Evolutionary conservation across 2,797 vertebrate genomes (phyloP).

Genomic region (Merluccius polli): DNA sequence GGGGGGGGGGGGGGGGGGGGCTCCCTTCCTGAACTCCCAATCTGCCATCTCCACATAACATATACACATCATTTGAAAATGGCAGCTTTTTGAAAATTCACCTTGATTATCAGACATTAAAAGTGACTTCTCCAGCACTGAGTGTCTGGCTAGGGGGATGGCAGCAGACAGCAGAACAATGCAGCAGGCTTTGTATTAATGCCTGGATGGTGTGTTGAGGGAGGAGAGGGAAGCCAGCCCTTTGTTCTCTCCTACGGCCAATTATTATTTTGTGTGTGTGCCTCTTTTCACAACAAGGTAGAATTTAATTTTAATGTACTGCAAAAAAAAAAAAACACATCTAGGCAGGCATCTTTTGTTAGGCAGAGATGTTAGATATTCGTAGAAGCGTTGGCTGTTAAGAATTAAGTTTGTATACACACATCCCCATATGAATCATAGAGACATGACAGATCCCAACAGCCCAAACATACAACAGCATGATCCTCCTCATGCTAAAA

Average conservation of each 20-base stretch:
- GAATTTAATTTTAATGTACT: conserved; percentile 85
- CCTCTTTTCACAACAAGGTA: conserved; percentile 83
- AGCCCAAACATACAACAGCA: conserved; percentile 44
- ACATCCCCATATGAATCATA: conserved; percentile 56
- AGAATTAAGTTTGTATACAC: conserved; percentile 63
- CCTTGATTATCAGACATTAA: conserved; percentile 96
- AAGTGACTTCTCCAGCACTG: conserved; percentile 87
- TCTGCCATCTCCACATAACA: conserved; percentile 79
- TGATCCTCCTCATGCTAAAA: conserved; percentile 53
- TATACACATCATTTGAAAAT: conserved; percentile 93
- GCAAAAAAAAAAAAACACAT: conserved; percentile 55
- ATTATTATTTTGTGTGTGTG: conserved; percentile 86
- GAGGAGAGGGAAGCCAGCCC: conserved; percentile 77
- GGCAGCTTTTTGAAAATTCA: conserved; percentile 96
- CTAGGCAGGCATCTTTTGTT: conserved; percentile 61
- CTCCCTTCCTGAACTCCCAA: conserved; percentile 65
- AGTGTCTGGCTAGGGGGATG: conserved; percentile 90
- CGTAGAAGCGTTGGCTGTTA: conserved; percentile 51
- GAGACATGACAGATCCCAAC: conserved; percentile 47
- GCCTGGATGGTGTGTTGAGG: conserved; percentile 75
- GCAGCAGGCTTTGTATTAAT: conserved; percentile 81
- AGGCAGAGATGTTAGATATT: conserved; percentile 58
- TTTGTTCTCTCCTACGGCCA: conserved; percentile 92
- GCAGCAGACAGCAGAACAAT: conserved; percentile 93
- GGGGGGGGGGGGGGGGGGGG: not conserved